Conservation (phyloP, 64 coral and sea anemone genomes). For the Actinia tenebrosa region DNA sequence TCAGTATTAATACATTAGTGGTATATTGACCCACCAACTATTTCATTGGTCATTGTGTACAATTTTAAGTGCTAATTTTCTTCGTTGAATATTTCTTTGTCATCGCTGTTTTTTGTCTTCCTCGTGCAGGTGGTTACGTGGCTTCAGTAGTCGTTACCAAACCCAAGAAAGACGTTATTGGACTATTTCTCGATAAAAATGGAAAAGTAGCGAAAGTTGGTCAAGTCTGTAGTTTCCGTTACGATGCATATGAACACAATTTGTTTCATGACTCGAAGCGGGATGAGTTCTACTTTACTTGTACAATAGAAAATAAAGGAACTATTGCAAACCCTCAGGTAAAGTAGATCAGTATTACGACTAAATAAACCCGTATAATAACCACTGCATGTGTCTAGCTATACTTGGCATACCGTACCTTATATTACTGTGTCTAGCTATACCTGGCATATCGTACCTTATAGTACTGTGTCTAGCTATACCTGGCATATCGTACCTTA, state of each 20-base stretch:
- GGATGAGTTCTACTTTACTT: constrained; percentile 67
- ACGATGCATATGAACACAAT: constrained; percentile 55
- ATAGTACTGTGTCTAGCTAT: no score
- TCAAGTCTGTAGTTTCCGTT: constrained; percentile 41
- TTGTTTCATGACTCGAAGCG: constrained; percentile 69
- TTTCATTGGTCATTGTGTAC: no score
- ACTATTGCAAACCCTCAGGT: constrained; percentile 39
- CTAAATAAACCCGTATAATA: no score
- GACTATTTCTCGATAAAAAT: constrained; percentile 33
- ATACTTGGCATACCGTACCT: no score
- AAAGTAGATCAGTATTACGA: neutral
- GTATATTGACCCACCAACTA: no score
- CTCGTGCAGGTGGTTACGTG: constrained; percentile 62
- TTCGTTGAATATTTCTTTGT: neutral
- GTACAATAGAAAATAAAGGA: constrained; percentile 39
- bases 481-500: no score
- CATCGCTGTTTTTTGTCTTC: neutral
- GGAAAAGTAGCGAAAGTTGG: neutral
- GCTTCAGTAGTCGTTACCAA: constrained; percentile 40
- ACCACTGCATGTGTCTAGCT: no score
- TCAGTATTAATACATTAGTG: no score
- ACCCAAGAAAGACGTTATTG: constrained; percentile 41
- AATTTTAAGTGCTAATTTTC: neutral
- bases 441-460: no score
- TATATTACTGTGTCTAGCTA: no score